Evolutionary conservation across 1,140 invertebrate genomes (phyloP).

Genomic region (Olivierus martensii): DNA sequence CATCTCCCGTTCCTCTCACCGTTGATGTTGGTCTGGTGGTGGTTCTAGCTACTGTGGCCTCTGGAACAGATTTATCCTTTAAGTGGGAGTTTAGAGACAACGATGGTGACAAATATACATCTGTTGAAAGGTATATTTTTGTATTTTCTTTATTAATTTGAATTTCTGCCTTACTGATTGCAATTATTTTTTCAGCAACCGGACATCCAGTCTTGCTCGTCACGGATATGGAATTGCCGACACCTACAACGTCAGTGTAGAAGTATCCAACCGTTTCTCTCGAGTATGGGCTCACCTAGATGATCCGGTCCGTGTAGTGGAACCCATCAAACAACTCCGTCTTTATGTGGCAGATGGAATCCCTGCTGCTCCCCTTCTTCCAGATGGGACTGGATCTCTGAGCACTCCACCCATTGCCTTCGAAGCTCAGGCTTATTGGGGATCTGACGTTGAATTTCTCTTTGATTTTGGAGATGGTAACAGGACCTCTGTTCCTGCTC

Average conservation of each 20-base stretch:
- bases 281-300: slow-evolving; percentile 1
- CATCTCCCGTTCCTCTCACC: slow-evolving; percentile 2
- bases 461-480: slow-evolving; percentile 14
- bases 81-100: slow-evolving; percentile 14
- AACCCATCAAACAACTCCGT: slow-evolving; percentile 5
- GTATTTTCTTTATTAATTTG: too few species aligned
- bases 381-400: background rate
- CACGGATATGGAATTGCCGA: slow-evolving; percentile 13
- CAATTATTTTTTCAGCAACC: slow-evolving; percentile 2
- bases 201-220: background rate
- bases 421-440: slow-evolving; percentile 7
- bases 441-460: slow-evolving; percentile 13
- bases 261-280: slow-evolving; percentile 3
- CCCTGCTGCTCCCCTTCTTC: slow-evolving; percentile 2
- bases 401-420: slow-evolving; percentile 2
- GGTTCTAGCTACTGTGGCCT: slow-evolving; percentile 1
- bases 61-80: slow-evolving; percentile 5
- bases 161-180: too few species aligned
- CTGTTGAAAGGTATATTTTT: slow-evolving; percentile 3
- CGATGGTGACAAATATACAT: slow-evolving; percentile 4
- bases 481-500: background rate
- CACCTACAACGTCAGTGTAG: slow-evolving; percentile 1
- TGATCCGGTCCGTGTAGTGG: slow-evolving; percentile 7
- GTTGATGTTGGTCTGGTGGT: slow-evolving; percentile 1
- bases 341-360: background rate